phyloP scores from a whole-genome alignment of 2,797 vertebrate genomes.

The Sebastes vulpes region DNA sequence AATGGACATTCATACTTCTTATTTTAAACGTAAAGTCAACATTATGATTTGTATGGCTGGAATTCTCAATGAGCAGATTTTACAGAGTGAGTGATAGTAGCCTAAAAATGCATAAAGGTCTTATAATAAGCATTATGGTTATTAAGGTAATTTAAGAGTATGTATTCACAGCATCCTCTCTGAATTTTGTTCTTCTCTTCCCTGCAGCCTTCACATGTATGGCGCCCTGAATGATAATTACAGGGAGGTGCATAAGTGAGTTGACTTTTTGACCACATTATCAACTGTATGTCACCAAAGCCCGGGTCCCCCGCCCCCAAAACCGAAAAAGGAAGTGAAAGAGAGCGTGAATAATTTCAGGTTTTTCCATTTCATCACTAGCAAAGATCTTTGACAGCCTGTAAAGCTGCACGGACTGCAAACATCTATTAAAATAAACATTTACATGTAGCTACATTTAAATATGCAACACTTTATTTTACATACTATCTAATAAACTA shows the following conservation, averaged over 20 bases:
- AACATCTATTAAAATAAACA: background rate
- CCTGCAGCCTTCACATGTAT: slow-evolving; percentile 14
- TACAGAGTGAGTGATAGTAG: background rate
- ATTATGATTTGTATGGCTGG: background rate
- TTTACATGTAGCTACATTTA: background rate
- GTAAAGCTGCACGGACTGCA: fast-evolving
- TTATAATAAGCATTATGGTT: background rate
- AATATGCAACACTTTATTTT: background rate
- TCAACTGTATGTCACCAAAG: background rate
- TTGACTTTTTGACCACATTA: background rate
- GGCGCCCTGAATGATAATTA: slow-evolving; percentile 29
- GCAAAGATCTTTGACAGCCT: background rate
- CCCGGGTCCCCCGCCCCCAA: no score
- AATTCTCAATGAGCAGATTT: background rate
- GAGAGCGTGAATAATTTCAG: background rate
- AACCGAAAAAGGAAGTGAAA: slow-evolving; percentile 5
- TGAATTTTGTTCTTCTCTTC: background rate
- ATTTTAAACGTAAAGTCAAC: background rate
- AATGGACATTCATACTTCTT: background rate
- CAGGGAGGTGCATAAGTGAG: background rate
- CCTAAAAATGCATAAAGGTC: background rate
- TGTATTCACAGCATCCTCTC: slow-evolving; percentile 8
- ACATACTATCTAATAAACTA: no score
- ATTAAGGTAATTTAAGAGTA: background rate
- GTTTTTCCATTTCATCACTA: background rate